Evolutionary conservation across 2,797 vertebrate species (phyloP).

Genomic region (Mormyrus hasselquistii): DNA sequence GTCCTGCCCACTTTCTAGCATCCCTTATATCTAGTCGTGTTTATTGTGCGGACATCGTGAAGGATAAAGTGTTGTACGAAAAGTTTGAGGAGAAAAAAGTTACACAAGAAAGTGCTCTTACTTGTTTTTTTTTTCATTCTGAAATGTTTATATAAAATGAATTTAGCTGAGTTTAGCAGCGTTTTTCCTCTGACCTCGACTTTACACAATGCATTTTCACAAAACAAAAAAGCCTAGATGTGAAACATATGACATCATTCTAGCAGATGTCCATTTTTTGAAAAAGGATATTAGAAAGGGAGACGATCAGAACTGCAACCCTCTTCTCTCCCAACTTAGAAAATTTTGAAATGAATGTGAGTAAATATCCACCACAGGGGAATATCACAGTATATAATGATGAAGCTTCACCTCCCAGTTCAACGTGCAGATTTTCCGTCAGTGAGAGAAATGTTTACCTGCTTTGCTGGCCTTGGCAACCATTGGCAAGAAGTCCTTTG

Average conservation of each 20-base stretch:
- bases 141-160: not conserved
- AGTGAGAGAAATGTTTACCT: slow-evolving; percentile 47
- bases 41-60: not conserved
- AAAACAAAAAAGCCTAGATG: not conserved
- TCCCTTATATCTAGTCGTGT: not conserved
- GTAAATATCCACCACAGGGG: not conserved
- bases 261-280: slow-evolving; percentile 28
- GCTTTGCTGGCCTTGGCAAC: slow-evolving; percentile 71
- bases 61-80: not conserved
- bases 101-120: not conserved
- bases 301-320: not conserved
- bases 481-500: slow-evolving; percentile 71
- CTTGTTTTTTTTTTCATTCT: not conserved
- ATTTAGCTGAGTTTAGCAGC: not conserved
- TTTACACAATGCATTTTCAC: not conserved
- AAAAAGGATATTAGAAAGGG: too few relatives aligned
- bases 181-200: not conserved
- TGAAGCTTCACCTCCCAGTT: not conserved
- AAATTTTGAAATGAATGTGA: not conserved
- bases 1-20: not conserved
- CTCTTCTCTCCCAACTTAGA: not conserved
- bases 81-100: not conserved
- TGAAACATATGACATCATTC: not conserved
- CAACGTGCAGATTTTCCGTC: not conserved
- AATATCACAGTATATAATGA: too few relatives aligned